Percentiles rank a stretch among this genome's conserved stretches.
phyloP scores from a whole-genome alignment of 2,888 invertebrate genomes.

The Cheilosia scutellata region DNA sequence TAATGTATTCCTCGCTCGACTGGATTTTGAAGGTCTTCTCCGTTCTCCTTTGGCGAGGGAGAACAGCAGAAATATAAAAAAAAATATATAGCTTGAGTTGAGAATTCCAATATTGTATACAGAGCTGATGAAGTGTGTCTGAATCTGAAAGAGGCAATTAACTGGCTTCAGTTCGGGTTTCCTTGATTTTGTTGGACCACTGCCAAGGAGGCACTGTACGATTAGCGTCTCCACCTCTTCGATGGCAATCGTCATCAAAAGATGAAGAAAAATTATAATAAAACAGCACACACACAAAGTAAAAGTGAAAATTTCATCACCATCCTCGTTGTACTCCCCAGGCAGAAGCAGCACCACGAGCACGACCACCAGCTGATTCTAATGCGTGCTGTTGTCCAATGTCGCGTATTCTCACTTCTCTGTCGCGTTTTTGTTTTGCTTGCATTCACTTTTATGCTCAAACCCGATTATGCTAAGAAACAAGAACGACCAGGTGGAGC shows the following conservation, averaged over 20 bases:
- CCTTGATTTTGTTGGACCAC: constrained; percentile 49
- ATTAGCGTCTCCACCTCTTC: not conserved
- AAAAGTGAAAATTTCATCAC: constrained; percentile 71
- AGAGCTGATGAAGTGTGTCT: constrained; percentile 13
- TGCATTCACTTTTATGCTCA: constrained; percentile 64
- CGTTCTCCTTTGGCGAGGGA: constrained; percentile 3
- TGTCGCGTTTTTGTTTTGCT: constrained; percentile 45
- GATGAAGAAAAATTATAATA: constrained; percentile 34
- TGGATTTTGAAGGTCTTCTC: constrained; percentile 66
- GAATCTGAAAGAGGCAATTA: constrained; percentile 50
- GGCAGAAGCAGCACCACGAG: constrained; percentile 10
- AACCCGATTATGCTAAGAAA: not conserved
- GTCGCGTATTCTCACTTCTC: constrained; percentile 20
- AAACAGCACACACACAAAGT: constrained; percentile 44
- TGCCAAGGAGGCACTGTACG: constrained; percentile 40
- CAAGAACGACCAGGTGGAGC: not conserved
- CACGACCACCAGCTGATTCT: constrained; percentile 60
- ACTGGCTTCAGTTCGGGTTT: constrained; percentile 42
- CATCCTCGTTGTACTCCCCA: constrained; percentile 35
- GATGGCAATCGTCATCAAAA: constrained; percentile 6
- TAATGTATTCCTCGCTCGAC: constrained; percentile 10
- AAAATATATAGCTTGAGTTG: not conserved
- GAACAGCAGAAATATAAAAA: not conserved
- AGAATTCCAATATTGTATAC: not conserved
- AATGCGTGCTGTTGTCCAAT: constrained; percentile 31